Base-by-base conservation (phyloP, 1,140 invertebrate genomes). In the Monomorium pharaonis region DNA sequence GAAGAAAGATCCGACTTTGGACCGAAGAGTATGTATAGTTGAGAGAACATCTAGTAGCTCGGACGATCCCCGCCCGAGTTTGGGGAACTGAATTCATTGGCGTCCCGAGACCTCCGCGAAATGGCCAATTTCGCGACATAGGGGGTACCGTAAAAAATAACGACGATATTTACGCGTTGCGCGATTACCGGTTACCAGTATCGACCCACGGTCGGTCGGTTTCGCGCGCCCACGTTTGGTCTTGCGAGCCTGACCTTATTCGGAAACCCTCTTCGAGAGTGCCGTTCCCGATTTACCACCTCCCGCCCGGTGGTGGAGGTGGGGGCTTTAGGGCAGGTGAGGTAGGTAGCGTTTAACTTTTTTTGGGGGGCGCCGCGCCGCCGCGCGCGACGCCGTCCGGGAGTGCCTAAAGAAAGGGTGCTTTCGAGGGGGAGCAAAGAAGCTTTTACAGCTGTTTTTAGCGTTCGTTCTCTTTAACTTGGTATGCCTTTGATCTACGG, bases 211-310 rank as follows among this genome's bases (percentile, higher is more conserved):
- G 49, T 24, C 51, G 78, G 14, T 80, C 81, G 91, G 90, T 92
- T 92, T 90, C 84, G 72, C 80, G 90, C 93, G 93, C 94, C 94
- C 93, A 94, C 94, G 91, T 92, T 89, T 89, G 89, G 89, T 88
- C 90, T 91, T 89, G 92, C 88, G 86, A 90, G 87, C 92, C 92
- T 94, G 91, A 94, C 94, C 94, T 94, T 94, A 94, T 94, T 94
- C 93, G 94, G 94, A 94, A 93, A 93, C 92, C 93, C 93, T 93
- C 92, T 92, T 89, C 89, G 78, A 47, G 77, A 47, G 77, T 88
- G 72, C 74, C 84, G 88, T 86, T 85, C 87, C 88, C 85, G 87
- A 90, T 88, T 85, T 88, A 86, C 60, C 89, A 81, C 63, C 65
- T 88, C 77, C 56, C 72, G 44, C 42, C 42, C 62, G 65, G 44